phyloP scores from a whole-genome alignment of 2,888 invertebrate genomes.

The Trissolcus brochymenae region DNA sequence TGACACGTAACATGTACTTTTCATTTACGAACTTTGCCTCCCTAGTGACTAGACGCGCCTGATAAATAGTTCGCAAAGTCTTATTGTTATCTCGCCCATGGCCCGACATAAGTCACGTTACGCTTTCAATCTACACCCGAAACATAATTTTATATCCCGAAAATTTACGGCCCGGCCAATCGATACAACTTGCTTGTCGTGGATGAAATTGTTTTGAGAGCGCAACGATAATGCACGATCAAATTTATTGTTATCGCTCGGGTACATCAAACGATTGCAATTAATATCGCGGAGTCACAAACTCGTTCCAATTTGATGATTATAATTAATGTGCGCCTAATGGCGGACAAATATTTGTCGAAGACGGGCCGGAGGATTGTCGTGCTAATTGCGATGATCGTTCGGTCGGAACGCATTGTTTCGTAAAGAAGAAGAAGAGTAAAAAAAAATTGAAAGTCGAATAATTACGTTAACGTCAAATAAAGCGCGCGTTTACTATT shows the following conservation, averaged over 20 bases:
- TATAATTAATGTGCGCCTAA: conserved; percentile 25
- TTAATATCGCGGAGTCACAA: neutral
- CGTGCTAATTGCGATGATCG: conserved; percentile 12
- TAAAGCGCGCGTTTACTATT: conserved; percentile 43
- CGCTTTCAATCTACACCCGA: neutral
- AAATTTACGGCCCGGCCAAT: no score
- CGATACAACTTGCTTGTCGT: no score
- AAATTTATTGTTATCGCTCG: neutral
- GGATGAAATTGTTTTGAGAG: no score
- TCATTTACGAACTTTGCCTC: conserved; percentile 57
- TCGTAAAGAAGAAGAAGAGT: neutral
- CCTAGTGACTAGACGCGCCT: conserved; percentile 53
- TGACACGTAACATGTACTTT: conserved; percentile 59
- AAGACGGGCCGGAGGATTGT: conserved; percentile 4
- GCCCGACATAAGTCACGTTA: conserved; percentile 27
- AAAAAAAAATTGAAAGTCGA: conserved; percentile 14
- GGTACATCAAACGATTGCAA: neutral
- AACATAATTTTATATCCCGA: no score
- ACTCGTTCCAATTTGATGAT: neutral
- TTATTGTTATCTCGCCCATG: conserved; percentile 43
- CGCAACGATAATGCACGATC: neutral
- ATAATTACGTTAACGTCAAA: conserved; percentile 20
- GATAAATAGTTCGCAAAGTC: conserved; percentile 54
- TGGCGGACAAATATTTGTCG: conserved; percentile 23
- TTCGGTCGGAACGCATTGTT: conserved; percentile 5